These are phyloP conservation scores for Penelope pileata DNA, from an alignment of 2,113 vertebrate genomes.

Conservation along the genomic window DNA sequence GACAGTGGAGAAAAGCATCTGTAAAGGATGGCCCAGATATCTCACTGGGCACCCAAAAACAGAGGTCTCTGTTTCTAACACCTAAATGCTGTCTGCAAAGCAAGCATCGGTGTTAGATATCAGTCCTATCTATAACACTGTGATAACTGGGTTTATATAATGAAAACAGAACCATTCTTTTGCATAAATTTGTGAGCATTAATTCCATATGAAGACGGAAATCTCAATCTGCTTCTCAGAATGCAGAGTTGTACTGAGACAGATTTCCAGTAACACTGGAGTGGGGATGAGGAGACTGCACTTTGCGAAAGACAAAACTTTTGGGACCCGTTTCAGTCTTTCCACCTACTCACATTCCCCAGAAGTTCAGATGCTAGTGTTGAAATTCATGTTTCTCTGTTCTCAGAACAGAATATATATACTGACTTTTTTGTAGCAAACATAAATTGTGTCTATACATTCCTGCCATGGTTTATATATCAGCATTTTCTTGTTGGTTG, in stretches of 20 bases:
- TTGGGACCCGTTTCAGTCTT: not conserved
- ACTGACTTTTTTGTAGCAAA: not conserved
- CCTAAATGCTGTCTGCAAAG: not conserved
- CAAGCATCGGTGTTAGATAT: not conserved
- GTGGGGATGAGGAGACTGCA: not conserved
- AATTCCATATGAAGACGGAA: not conserved
- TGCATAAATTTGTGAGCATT: not conserved
- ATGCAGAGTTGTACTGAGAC: not conserved
- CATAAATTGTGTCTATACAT: not conserved
- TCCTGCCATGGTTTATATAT: not conserved
- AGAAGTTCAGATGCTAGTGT: not conserved
- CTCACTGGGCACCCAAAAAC: not conserved
- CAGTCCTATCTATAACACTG: not conserved
- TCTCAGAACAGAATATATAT: not conserved
- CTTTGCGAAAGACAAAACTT: not conserved
- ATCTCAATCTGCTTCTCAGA: not conserved
- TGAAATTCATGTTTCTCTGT: not conserved
- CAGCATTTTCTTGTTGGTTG: not conserved
- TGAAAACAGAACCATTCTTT: not conserved
- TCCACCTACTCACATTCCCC: not conserved
- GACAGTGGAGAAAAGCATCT: not conserved
- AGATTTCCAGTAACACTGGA: not conserved
- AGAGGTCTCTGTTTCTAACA: not conserved
- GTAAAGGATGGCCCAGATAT: not conserved
- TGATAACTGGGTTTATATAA: not conserved